phyloP scores from a whole-genome alignment of 2,113 vertebrate genomes.

The Oxyura jamaicensis region DNA sequence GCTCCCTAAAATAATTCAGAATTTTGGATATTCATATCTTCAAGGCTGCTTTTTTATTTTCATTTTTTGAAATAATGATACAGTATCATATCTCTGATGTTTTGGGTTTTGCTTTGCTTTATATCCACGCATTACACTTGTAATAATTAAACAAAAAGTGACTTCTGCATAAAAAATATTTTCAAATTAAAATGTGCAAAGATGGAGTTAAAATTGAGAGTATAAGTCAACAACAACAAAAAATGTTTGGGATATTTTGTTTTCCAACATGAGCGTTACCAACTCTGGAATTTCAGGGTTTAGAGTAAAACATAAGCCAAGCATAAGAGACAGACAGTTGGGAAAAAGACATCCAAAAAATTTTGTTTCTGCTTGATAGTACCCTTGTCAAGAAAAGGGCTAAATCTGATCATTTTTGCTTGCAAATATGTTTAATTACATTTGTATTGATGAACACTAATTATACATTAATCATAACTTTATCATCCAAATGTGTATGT shows the following conservation, averaged over 20 bases:
- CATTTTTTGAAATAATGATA: background rate
- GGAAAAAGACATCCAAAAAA: background rate
- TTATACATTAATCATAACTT: background rate
- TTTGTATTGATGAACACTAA: background rate
- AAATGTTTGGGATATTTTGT: background rate
- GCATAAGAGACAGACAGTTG: background rate
- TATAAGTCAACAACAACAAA: background rate
- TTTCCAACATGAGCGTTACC: background rate
- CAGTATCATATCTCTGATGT: background rate
- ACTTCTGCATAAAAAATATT: background rate
- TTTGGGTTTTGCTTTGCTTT: background rate
- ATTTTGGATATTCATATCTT: background rate
- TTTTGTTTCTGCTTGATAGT: background rate
- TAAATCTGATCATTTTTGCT: background rate
- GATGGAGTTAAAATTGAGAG: background rate
- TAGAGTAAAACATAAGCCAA: background rate
- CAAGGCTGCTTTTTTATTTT: background rate
- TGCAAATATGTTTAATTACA: background rate
- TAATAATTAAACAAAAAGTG: background rate
- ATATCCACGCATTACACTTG: rapidly evolving
- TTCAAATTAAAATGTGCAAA: background rate
- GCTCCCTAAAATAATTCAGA: background rate
- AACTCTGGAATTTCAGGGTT: background rate
- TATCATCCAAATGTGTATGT: background rate
- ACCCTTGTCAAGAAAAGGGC: background rate